These are phyloP conservation scores for Athalia cordata DNA, from an alignment of 2,888 invertebrate genomes.

Conservation along the genomic window DNA sequence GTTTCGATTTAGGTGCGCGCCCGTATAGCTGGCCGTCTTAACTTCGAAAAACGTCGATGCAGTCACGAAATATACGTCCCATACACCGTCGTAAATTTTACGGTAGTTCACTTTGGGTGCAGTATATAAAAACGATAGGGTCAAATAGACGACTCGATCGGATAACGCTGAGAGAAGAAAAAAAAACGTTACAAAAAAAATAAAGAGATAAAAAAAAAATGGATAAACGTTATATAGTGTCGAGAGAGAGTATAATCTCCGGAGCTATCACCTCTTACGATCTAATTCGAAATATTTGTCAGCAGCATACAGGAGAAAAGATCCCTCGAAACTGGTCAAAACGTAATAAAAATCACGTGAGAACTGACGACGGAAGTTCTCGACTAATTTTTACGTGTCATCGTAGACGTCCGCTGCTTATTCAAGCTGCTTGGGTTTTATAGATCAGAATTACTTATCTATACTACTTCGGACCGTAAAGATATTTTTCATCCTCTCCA, in stretches of 20 bases:
- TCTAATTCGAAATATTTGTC: slow-evolving; percentile 30
- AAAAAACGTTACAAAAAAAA: background rate
- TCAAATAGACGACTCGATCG: background rate
- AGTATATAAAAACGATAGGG: slow-evolving; percentile 8
- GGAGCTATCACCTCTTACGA: slow-evolving; percentile 2
- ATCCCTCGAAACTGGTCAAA: background rate
- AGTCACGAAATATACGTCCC: background rate
- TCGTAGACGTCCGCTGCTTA: background rate
- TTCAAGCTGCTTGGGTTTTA: background rate
- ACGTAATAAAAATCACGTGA: slow-evolving; percentile 1
- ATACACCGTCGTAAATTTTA: slow-evolving; percentile 30
- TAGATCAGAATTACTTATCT: background rate
- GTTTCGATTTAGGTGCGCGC: slow-evolving; percentile 20
- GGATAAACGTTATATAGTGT: no score
- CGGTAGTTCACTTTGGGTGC: slow-evolving; percentile 18
- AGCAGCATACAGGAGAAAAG: background rate
- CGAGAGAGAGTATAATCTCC: no score
- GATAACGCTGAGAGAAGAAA: slow-evolving; percentile 8
- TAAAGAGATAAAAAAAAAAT: no score
- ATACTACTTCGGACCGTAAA: background rate
- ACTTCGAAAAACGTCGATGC: slow-evolving; percentile 21
- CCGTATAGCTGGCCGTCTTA: background rate
- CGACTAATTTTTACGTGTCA: background rate
- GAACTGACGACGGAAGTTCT: background rate
- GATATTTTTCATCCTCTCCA: slow-evolving; percentile 1